phyloP scores from a whole-genome alignment of 2,888 invertebrate genomes.

The Panzeria rudis region DNA sequence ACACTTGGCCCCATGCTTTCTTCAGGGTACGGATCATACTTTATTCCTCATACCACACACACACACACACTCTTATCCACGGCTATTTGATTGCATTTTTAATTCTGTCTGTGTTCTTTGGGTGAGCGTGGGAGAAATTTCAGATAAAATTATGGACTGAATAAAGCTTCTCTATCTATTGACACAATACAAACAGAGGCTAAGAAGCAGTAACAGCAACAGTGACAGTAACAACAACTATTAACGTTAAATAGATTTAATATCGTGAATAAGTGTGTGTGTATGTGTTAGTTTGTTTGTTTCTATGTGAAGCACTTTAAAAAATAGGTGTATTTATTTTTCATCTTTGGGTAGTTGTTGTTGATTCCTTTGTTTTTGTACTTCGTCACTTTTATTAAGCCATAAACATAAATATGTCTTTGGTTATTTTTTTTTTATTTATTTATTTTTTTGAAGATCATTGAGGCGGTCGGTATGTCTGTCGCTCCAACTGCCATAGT shows the following conservation, averaged over 20 bases:
- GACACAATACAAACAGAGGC: conserved; percentile 55
- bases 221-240: conserved; percentile 49
- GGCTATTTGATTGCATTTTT: conserved; percentile 23
- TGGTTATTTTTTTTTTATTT: background rate
- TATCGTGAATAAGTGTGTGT: conserved; percentile 8
- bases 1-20: too few relatives aligned
- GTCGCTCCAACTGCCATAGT: conserved; percentile 22
- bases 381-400: conserved; percentile 61
- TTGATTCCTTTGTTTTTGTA: conserved; percentile 49
- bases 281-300: conserved; percentile 35
- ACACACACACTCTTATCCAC: conserved; percentile 2
- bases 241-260: conserved; percentile 18
- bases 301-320: conserved; percentile 42
- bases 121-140: conserved; percentile 70
- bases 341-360: conserved; percentile 39
- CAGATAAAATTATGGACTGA: conserved; percentile 57
- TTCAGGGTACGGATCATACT: conserved; percentile 18
- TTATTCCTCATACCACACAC: conserved; percentile 6
- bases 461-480: background rate
- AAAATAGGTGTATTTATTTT: background rate
- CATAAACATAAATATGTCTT: conserved; percentile 59
- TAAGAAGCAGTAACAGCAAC: conserved; percentile 38
- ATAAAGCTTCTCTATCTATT: conserved; percentile 62
- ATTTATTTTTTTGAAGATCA: background rate
- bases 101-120: conserved; percentile 39